phyloP scores from a whole-genome alignment of 2,113 vertebrate genomes.

The Xiphophorus hellerii region DNA sequence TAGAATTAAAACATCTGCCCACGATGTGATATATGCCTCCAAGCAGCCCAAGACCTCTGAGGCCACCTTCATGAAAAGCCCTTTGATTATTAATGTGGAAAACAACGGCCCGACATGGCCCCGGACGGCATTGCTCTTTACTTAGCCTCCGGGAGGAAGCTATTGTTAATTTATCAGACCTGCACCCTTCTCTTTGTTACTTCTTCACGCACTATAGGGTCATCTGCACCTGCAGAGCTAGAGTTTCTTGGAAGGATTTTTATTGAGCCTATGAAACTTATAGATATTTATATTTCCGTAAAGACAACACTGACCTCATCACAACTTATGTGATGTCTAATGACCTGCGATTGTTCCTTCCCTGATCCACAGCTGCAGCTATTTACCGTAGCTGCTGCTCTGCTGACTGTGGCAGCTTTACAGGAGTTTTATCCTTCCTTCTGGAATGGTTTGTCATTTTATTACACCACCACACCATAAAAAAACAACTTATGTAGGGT shows the following conservation, averaged over 20 bases:
- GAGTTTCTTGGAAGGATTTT: neutral
- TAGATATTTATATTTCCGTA: neutral
- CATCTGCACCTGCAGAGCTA: neutral
- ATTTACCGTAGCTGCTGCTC: neutral
- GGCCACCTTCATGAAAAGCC: conserved; percentile 41
- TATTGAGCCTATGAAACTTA: neutral
- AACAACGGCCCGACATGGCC: conserved; percentile 33
- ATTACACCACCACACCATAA: neutral
- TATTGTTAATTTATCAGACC: conserved; percentile 59
- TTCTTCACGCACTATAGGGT: conserved; percentile 26
- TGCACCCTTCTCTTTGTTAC: conserved; percentile 27
- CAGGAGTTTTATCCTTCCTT: neutral
- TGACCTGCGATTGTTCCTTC: neutral
- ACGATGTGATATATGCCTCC: conserved; percentile 3
- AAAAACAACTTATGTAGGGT: neutral
- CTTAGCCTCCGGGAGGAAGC: conserved; percentile 24
- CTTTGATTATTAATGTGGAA: conserved; percentile 67
- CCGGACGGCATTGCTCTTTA: conserved; percentile 31
- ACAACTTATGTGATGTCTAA: neutral
- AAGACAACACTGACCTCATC: neutral
- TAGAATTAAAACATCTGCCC: neutral
- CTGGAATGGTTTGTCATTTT: neutral
- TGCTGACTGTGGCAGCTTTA: conserved; percentile 13
- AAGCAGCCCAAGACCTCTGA: conserved; percentile 53
- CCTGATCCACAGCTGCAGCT: neutral